Base-by-base conservation (phyloP, 2,113 vertebrate species). In the Cavia porcellus region DNA sequence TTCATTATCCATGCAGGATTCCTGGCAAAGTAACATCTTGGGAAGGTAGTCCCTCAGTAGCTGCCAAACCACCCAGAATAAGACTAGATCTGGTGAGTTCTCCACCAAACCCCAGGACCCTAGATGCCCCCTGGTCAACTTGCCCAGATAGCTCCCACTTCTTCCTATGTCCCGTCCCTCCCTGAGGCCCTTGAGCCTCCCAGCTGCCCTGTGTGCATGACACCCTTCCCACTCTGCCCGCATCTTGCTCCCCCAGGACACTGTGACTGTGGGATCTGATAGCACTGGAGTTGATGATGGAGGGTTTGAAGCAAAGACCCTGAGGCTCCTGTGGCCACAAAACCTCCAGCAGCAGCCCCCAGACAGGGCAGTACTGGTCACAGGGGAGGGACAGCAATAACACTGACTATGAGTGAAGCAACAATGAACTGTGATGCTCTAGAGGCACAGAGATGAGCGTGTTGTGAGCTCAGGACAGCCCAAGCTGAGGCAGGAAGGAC, bases 31-130 rank as follows among this genome's bases (percentile, higher is more conserved):
- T 28, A 32, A 50, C n/a, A 2, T 1, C 3, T 62, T 62, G 25
- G 61, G 61, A 62, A 28, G 25, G n/a, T 9, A 28, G 1, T 6
- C 0, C 3, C 17, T 57, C 25, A 5, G 15, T 0, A 0, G 50
- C 24, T 0, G 47, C 61, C 20, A 5, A 80, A 52, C 1, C 82
- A 45, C 45, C 68, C 45, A 80, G 42, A 90, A 5, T 28, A 79
- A 50, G 13, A 19, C 42, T 19, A 38, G 28, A 42, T 12, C 82
- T 64, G 61, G 59, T 15, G n/a, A 47, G 45, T 32, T 79, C 45
- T 52, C 28, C 28, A 79, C 20, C 24, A n/a, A 5, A 77, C 74
- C 42, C n/a, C 70, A 74, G 70, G 19, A 20, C 8, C 70, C 70
- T 20, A 72, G 68, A 38, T 19, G n/a, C 7, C 17, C 19, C 5